phyloP scores from a whole-genome alignment of 2,113 vertebrate genomes.

The Atherinomorus stipes region DNA sequence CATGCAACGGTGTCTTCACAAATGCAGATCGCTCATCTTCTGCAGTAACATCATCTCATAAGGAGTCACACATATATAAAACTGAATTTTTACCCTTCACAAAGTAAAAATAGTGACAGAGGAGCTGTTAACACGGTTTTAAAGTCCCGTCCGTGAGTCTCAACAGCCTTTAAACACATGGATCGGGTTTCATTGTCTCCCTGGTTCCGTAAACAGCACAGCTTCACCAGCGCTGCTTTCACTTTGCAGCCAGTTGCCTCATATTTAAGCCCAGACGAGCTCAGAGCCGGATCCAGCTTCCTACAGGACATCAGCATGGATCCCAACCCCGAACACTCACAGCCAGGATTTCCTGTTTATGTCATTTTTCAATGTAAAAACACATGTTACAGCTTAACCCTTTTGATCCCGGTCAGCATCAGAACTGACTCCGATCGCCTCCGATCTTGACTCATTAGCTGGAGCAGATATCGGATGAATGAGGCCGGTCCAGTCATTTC shows the following conservation, averaged over 20 bases:
- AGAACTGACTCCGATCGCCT: too few relatives aligned
- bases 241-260: background rate
- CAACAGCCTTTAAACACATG: slow-evolving; percentile 5
- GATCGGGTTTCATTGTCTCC: background rate
- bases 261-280: background rate
- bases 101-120: background rate
- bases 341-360: too few relatives aligned
- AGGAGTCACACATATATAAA: background rate
- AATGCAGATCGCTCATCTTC: background rate
- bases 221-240: background rate
- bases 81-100: background rate
- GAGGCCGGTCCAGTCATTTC: too few relatives aligned
- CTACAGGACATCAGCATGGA: background rate
- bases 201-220: background rate
- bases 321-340: too few relatives aligned
- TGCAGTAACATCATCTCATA: background rate
- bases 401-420: too few relatives aligned
- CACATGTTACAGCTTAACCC: too few relatives aligned
- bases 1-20: background rate
- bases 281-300: background rate
- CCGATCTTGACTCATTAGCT: too few relatives aligned
- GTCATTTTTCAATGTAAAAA: too few relatives aligned
- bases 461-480: too few relatives aligned
- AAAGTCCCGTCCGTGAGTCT: background rate
- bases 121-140: background rate